These are phyloP conservation scores for Cephus pulcher DNA, from an alignment of 2,888 invertebrate species.

Conservation along the genomic window DNA sequence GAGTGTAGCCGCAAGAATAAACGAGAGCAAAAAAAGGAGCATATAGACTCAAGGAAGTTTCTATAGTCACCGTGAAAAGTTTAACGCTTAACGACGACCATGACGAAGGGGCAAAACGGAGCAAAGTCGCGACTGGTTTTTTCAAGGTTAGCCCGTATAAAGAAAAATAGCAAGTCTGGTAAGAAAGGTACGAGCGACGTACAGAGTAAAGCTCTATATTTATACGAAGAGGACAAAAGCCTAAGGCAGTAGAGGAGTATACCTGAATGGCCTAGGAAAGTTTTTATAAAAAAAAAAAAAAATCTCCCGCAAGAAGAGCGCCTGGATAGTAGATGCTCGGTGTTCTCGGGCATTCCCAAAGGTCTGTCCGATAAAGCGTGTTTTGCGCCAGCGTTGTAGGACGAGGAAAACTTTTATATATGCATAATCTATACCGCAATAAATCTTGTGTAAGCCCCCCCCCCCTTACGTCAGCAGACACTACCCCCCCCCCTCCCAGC, in stretches of 20 bases:
- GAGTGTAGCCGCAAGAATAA: background rate
- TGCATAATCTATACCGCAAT: conserved; percentile 31
- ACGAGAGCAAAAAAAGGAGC: background rate
- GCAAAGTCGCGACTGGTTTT: no score
- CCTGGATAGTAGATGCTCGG: background rate
- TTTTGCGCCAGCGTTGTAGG: background rate
- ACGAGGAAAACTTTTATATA: conserved; percentile 26
- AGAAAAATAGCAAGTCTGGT: background rate
- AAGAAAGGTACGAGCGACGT: background rate
- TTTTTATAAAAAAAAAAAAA: background rate
- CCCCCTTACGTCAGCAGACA: conserved; percentile 22
- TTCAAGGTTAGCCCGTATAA: background rate
- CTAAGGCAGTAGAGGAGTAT: background rate
- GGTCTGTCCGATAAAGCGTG: background rate
- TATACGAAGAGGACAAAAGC: background rate
- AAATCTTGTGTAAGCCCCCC: conserved; percentile 31
- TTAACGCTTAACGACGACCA: background rate
- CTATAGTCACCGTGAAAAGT: background rate
- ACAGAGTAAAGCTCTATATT: background rate
- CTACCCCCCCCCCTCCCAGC: background rate
- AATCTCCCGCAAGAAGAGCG: background rate
- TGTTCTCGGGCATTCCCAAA: background rate
- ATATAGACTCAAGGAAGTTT: background rate
- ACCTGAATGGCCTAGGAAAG: background rate
- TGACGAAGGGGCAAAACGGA: background rate